phyloP scores from a whole-genome alignment of 2,888 invertebrate genomes.

The Icerya purchasi region DNA sequence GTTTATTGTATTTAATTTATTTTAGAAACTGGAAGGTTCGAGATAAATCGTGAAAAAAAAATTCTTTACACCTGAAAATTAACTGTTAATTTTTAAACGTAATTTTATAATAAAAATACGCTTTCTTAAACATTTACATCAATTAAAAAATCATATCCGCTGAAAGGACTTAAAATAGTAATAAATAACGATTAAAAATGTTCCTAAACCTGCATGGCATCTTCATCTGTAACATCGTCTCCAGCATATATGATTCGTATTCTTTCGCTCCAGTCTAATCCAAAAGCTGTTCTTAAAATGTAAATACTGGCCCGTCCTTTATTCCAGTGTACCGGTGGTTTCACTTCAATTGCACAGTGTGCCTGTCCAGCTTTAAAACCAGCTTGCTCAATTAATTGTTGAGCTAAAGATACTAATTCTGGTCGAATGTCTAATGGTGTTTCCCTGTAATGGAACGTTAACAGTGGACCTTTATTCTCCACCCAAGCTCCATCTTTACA shows the following conservation, averaged over 20 bases:
- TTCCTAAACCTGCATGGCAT: conserved; percentile 60
- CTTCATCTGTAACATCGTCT: conserved; percentile 73
- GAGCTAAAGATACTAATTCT: conserved; percentile 47
- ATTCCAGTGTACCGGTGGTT: conserved; percentile 79
- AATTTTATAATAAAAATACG: too few relatives aligned
- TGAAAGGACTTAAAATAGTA: neutral
- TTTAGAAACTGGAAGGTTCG: too few relatives aligned
- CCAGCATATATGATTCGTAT: conserved; percentile 76
- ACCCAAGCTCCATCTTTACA: conserved; percentile 27
- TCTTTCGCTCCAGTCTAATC: conserved; percentile 75
- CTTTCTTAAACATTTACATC: too few relatives aligned
- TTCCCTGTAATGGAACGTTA: conserved; percentile 27
- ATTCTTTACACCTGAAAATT: too few relatives aligned
- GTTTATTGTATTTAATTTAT: too few relatives aligned
- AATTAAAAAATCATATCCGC: neutral
- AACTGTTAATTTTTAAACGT: too few relatives aligned
- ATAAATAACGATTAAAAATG: neutral
- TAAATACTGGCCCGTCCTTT: conserved; percentile 78
- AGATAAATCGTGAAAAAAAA: too few relatives aligned
- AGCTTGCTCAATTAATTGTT: conserved; percentile 44
- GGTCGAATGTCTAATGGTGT: conserved; percentile 46
- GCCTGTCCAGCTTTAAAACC: conserved; percentile 61
- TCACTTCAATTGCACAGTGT: conserved; percentile 73
- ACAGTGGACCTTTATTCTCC: conserved; percentile 26
- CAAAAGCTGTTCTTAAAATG: conserved; percentile 70